A percentile compares a stretch with the other conserved stretches of the same genome.
phyloP scores from a whole-genome alignment of 2,113 vertebrate species.

The Calypte anna region DNA sequence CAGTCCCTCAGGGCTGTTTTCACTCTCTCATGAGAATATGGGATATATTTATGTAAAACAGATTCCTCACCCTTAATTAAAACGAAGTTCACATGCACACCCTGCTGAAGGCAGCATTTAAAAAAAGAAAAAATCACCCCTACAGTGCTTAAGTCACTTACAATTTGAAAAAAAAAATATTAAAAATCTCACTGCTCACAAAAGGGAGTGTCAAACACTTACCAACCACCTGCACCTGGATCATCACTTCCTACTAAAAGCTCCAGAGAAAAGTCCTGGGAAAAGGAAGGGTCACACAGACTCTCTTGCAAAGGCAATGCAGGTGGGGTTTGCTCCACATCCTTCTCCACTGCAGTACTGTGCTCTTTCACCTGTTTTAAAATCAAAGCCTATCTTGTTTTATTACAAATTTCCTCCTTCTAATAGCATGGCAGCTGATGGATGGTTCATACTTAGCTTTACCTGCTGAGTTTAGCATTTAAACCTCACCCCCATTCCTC shows the following conservation, averaged over 20 bases:
- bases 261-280: background rate
- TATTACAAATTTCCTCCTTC: background rate
- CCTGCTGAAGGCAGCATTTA: constrained; percentile 40
- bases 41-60: constrained; percentile 50
- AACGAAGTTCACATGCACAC: constrained; percentile 62
- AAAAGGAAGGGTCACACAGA: background rate
- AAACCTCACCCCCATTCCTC: background rate
- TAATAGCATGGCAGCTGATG: background rate
- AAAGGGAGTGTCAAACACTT: background rate
- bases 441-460: background rate
- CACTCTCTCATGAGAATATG: constrained; percentile 54
- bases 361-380: background rate
- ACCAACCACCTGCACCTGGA: constrained; percentile 24
- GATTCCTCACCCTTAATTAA: constrained; percentile 60
- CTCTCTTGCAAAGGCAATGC: background rate
- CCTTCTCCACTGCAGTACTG: background rate
- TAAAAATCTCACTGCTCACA: background rate
- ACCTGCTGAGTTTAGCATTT: background rate
- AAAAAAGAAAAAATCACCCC: background rate
- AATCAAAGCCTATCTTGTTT: background rate
- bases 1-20: constrained; percentile 28
- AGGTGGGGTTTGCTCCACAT: background rate
- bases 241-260: background rate
- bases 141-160: constrained; percentile 15
- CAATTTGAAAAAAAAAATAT: constrained; percentile 5